phyloP scores from a whole-genome alignment of 2,113 vertebrate species.

The Emydura subglobosa region DNA sequence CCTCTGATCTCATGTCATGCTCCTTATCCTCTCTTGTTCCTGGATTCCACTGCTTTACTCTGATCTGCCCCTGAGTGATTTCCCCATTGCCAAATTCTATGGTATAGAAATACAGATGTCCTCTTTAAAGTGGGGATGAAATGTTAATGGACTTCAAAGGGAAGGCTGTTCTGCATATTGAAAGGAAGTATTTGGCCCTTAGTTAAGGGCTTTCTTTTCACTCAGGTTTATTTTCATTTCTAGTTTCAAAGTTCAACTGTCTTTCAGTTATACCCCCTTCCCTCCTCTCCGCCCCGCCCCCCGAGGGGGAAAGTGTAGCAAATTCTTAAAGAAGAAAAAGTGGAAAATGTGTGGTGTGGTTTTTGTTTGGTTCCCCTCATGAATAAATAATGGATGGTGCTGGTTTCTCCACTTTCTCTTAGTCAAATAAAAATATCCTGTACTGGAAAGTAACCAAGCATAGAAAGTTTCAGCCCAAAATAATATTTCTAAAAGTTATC shows the following conservation, averaged over 20 bases:
- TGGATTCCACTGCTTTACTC: not conserved
- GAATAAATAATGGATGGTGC: not conserved
- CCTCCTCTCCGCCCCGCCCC: too few species aligned
- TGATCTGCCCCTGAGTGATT: not conserved
- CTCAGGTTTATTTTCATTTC: not conserved
- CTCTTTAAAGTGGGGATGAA: not conserved
- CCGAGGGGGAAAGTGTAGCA: not conserved
- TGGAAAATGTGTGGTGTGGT: fast-evolving
- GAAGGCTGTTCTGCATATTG: not conserved
- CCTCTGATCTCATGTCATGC: not conserved
- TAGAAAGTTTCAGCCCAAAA: not conserved
- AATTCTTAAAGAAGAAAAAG: not conserved
- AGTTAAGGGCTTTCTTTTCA: not conserved
- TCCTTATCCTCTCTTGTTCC: not conserved
- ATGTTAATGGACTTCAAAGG: fast-evolving
- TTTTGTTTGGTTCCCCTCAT: not conserved
- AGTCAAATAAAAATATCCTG: not conserved
- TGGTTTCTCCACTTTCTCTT: not conserved
- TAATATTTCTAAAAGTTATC: not conserved
- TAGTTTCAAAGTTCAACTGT: not conserved
- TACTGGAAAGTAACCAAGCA: not conserved
- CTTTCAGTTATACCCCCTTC: not conserved
- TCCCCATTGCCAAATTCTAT: not conserved
- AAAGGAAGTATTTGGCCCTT: not conserved
- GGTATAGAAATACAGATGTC: not conserved